Evolutionary conservation across 2,797 vertebrate species (phyloP), one percentile per base, ranked within the genome.

Genomic region (Pipistrellus kuhlii): DNA sequence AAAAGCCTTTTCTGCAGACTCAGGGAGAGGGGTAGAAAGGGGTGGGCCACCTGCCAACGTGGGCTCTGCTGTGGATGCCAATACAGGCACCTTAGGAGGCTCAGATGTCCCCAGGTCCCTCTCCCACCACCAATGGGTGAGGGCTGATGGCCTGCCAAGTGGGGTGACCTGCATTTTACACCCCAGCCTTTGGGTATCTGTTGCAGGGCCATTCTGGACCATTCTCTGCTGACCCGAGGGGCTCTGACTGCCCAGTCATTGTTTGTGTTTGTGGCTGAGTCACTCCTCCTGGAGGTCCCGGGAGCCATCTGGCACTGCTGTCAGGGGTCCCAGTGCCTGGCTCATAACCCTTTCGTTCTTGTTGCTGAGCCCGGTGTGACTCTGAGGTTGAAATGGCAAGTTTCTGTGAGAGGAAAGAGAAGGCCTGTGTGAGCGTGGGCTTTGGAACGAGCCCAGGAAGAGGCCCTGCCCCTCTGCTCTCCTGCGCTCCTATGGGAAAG

Each of bases 211-310:
- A 18, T 77, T 55, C 82, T 38, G 6, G 12, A 68, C 77, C 68
- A 44, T 81, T 93, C 76, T 71, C 75, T 27, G 59, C 68, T 85
- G 85, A 86, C 87, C 53, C 8, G 51, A 53, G 69, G 18, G 59
- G 21, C 73, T 94, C 66, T 48, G 44, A 27, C 87, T 44, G 81
- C 93, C 62, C 44, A 2, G 8, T 57, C 92, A 41, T 78, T 82
- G 89, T 90, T 91, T 91, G 35, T 44, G 18, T 93, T 94, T 85
- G 55, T 27, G 10, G 46, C 11, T 95, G 95, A 96, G 91, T 88
- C 92, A 81, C 46, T 78, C 32, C 32, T 41, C 44, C 20, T 5
- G 3, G 21, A 88, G 48, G 55, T 80, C 32, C 0, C n/a, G 12
- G 73, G 64, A 80, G 69, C 13, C 9, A 55, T 27, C 55, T 12